These are phyloP conservation scores for Phalloptychus januarius DNA, from an alignment of 2,797 vertebrate genomes.

Conservation along the genomic window DNA sequence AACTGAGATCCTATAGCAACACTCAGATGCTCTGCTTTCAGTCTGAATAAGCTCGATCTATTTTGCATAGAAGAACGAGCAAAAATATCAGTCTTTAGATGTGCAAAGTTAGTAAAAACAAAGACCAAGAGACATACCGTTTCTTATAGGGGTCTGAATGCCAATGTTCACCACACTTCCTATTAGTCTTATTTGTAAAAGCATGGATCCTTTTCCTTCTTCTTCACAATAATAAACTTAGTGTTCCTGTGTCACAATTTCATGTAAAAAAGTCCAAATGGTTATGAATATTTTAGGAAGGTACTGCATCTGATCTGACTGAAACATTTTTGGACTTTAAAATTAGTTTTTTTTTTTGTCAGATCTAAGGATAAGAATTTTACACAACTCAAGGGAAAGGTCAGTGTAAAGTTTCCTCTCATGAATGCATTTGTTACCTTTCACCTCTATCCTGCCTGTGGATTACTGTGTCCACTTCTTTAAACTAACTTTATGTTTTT, in stretches of 20 bases:
- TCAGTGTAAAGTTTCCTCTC: not conserved
- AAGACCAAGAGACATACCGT: not conserved
- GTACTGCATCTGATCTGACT: not conserved
- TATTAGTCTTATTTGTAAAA: not conserved
- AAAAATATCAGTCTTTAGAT: not conserved
- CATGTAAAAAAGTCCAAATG: not conserved
- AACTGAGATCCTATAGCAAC: not conserved
- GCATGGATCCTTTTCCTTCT: not conserved
- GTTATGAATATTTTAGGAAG: not conserved
- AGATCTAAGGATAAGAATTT: not conserved
- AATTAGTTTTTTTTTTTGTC: not conserved
- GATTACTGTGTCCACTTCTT: not conserved
- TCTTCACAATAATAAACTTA: not conserved
- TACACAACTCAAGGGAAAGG: not conserved
- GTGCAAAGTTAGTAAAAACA: not conserved
- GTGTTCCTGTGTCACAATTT: not conserved
- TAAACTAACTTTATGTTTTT: not conserved
- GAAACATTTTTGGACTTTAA: not conserved
- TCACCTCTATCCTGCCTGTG: not conserved
- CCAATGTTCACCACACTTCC: not conserved
- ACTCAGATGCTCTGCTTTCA: not conserved
- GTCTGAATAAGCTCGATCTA: not conserved
- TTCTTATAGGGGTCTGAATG: not conserved
- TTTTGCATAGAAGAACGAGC: not conserved
- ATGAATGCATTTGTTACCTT: not conserved